Evolutionary conservation across 2,797 vertebrate species (phyloP), one percentile per base, ranked within the genome.

Genomic region (Halcyon smyrnensis): DNA sequence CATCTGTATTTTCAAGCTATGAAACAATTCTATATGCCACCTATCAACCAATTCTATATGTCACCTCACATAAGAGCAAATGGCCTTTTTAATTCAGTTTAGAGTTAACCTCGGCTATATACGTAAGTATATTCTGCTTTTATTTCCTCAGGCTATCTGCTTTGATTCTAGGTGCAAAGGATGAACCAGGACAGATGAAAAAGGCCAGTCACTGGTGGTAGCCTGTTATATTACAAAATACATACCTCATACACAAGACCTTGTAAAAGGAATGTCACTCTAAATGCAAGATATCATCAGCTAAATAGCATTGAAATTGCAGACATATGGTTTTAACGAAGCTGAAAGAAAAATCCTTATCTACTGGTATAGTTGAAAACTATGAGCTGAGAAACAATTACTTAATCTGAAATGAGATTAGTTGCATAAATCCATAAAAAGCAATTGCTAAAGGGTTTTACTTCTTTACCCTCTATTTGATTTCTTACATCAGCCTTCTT

Each of bases 381-480:
- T 80, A 88, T 57, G 74, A 97, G 48, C 89, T 96, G 93, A 94
- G 84, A 95, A 97, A 93, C 84, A 96, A 90, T 93, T 95, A 95
- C 68, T 95, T 97, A 80, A 95, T 91, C 79, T 85, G 86, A 92
- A 96, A 95, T 7, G 6, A 95, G 95, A 76, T 92, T 92, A 92
- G 48, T 95, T 96, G 88, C 84, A 78, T 80, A 95, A 91, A 93
- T 95, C 77, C 74, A 36, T 74, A 83, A 20, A 69, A 92, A 94
- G 70, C 54, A 57, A 67, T 63, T 87, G 60, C 82, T 93, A 78
- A 95, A 91, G 27, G 60, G 28, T 84, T 93, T 79, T 79, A 27
- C 43, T 95, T 80, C 53, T 87, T 91, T 67, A 93, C 45, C 67
- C 81, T 81, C 80, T 86, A 70, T 87, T 93, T 93, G 28, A 87